A percentile compares a stretch with the other conserved stretches of the same genome.
Conservation (phyloP, 2,113 vertebrate species). For the Anhinga rufa region DNA sequence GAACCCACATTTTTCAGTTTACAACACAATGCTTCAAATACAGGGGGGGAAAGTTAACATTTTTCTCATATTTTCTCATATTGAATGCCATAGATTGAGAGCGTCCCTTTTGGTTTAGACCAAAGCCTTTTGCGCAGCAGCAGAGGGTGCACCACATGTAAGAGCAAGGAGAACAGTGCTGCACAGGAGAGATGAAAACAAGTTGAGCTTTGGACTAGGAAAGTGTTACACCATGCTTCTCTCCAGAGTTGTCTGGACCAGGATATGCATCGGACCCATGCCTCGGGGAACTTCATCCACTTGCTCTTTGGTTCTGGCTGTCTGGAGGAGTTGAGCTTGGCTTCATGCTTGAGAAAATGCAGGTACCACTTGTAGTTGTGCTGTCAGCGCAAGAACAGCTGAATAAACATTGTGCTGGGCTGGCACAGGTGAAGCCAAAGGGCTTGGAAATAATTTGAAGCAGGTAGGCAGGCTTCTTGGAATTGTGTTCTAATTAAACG, state of each 20-base stretch:
- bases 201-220: not conserved
- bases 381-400: no score
- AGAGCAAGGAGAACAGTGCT: not conserved
- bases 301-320: not conserved
- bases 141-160: no score
- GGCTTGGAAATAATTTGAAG: not conserved
- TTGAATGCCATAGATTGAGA: not conserved
- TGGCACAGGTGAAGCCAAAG: not conserved
- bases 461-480: not conserved
- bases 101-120: not conserved
- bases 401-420: not conserved
- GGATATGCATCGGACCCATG: rapidly evolving
- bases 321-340: not conserved
- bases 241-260: not conserved
- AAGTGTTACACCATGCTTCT: rapidly evolving
- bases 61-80: not conserved
- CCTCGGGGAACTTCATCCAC: not conserved
- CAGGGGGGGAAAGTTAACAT: no score
- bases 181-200: not conserved
- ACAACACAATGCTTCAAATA: not conserved
- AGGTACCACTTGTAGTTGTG: rapidly evolving
- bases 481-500: not conserved
- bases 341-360: not conserved
- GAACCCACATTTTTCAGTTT: not conserved
- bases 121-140: not conserved